Conservation (phyloP, 2,113 vertebrate genomes). For the Tetraodon nigroviridis region DNA sequence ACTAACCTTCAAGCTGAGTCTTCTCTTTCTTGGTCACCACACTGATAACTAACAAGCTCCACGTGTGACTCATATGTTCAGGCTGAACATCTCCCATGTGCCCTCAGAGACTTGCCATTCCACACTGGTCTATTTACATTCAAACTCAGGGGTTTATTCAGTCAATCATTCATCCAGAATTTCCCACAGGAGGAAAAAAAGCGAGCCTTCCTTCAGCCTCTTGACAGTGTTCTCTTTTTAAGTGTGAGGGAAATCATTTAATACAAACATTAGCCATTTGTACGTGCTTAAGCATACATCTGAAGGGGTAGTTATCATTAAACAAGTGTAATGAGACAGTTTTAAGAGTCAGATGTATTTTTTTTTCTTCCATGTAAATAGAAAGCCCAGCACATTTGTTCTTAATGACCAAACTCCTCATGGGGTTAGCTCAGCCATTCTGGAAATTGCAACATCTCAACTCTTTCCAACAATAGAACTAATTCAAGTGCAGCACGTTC, state of each 20-base stretch:
- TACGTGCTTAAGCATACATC: background rate
- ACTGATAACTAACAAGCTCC: too few relatives aligned
- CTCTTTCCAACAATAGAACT: background rate
- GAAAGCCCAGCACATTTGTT: background rate
- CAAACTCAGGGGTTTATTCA: too few relatives aligned
- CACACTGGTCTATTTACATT: too few relatives aligned
- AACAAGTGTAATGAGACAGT: too few relatives aligned
- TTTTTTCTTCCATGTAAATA: background rate
- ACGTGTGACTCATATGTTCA: too few relatives aligned
- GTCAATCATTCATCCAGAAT: too few relatives aligned
- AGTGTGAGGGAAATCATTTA: background rate
- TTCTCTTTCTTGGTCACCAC: too few relatives aligned
- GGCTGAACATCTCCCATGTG: too few relatives aligned
- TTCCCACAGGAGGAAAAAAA: background rate
- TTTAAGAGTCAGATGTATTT: background rate
- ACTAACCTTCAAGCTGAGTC: too few relatives aligned
- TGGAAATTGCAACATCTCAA: background rate
- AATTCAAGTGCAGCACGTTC: background rate
- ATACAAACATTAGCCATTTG: background rate
- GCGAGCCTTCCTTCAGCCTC: too few relatives aligned
- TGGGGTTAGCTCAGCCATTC: background rate
- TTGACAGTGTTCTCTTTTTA: background rate
- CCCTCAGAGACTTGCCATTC: too few relatives aligned
- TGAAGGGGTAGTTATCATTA: too few relatives aligned
- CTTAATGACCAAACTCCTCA: background rate